Conservation (phyloP, 2,113 vertebrate genomes). For the Reinhardtius hippoglossoides region DNA sequence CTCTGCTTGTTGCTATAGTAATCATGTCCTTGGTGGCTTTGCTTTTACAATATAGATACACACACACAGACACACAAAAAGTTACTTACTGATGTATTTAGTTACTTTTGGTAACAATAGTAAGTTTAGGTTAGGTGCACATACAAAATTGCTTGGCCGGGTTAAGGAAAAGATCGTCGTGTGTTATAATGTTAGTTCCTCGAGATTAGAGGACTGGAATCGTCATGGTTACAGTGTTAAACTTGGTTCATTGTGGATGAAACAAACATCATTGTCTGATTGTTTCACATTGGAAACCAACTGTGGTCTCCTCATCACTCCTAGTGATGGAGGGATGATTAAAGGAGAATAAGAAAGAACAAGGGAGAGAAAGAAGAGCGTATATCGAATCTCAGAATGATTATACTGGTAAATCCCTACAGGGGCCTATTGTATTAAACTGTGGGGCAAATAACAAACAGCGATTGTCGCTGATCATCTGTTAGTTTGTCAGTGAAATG, state of each 20-base stretch:
- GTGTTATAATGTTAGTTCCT: not conserved
- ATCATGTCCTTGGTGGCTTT: constrained; percentile 65
- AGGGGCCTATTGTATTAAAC: constrained; percentile 17
- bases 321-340: constrained; percentile 2
- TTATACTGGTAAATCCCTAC: constrained; percentile 21
- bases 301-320: not conserved
- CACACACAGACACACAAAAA: not conserved
- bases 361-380: not conserved
- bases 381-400: constrained; percentile 34
- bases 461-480: constrained; percentile 11
- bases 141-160: not conserved
- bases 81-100: too few relatives aligned
- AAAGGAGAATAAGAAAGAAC: not conserved
- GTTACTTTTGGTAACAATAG: too few relatives aligned
- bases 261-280: too few relatives aligned
- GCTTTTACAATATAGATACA: constrained; percentile 22
- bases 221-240: not conserved
- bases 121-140: not conserved
- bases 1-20: constrained; percentile 75
- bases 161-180: not conserved
- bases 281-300: not conserved
- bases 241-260: not conserved
- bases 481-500: constrained; percentile 28
- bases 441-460: constrained; percentile 35
- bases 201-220: not conserved